Conservation (phyloP, 2,888 invertebrate genomes). For the Flexamia atlantica region DNA sequence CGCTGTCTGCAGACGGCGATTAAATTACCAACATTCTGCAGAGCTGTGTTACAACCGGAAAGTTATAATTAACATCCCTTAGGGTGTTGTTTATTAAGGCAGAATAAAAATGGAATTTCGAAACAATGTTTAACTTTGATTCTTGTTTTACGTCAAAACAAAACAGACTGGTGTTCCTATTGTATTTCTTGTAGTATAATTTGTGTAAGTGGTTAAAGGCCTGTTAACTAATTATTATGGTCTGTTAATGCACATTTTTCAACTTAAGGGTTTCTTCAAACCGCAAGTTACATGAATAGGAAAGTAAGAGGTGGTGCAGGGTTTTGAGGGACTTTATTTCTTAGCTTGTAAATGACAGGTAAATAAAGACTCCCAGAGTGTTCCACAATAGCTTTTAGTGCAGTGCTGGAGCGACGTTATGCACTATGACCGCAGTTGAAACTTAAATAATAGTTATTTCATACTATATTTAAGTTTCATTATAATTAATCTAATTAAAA, state of each 20-base stretch:
- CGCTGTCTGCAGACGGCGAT: neutral
- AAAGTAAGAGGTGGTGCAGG: too few species aligned
- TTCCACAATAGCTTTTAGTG: slow-evolving; percentile 6
- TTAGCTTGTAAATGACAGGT: neutral
- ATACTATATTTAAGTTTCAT: too few species aligned
- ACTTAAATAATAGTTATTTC: too few species aligned
- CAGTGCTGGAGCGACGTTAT: neutral
- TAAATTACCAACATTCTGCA: neutral
- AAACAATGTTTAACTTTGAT: neutral
- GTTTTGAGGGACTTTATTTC: slow-evolving; percentile 9
- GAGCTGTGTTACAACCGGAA: neutral
- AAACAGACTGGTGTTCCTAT: too few species aligned
- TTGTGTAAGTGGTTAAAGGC: too few species aligned
- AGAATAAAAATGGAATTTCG: neutral
- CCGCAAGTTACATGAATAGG: too few species aligned
- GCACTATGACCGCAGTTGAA: neutral
- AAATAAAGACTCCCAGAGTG: slow-evolving; percentile 24
- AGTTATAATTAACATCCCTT: slow-evolving; percentile 2
- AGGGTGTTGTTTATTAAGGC: neutral
- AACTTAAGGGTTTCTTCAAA: too few species aligned
- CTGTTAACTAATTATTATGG: too few species aligned
- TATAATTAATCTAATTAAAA: too few species aligned
- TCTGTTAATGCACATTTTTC: neutral
- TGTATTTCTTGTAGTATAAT: too few species aligned
- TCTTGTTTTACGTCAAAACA: too few species aligned